Conservation (phyloP, 2,888 invertebrate genomes). For the Sisyra terminalis region DNA sequence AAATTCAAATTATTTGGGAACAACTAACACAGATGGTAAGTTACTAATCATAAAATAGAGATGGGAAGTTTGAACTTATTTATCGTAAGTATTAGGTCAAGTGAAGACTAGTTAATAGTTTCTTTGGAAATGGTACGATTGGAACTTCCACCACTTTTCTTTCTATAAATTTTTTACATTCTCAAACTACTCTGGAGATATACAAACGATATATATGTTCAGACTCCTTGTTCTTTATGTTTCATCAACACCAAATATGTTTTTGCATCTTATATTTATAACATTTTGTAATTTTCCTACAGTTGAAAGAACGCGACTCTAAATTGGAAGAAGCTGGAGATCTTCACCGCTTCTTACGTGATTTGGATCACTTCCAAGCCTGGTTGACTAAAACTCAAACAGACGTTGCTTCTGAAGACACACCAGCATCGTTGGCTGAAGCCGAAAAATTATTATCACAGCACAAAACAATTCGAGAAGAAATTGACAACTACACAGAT, state of each 20-base stretch:
- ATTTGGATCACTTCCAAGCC: slow-evolving; percentile 98
- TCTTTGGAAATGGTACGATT: too few relatives aligned
- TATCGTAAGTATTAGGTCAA: too few relatives aligned
- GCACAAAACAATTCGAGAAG: slow-evolving; percentile 96
- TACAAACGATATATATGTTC: too few relatives aligned
- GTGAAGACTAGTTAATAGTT: too few relatives aligned
- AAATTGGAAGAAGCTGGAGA: slow-evolving; percentile 98
- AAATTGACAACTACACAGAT: slow-evolving; percentile 97
- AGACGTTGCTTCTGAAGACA: slow-evolving; percentile 96
- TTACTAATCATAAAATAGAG: not conserved
- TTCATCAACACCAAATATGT: not conserved
- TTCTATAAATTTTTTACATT: too few relatives aligned
- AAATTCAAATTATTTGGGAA: slow-evolving; percentile 92
- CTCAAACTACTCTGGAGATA: too few relatives aligned
- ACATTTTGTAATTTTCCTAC: slow-evolving; percentile 12
- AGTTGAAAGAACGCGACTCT: slow-evolving; percentile 93
- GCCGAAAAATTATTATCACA: slow-evolving; percentile 94
- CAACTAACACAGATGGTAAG: slow-evolving; percentile 83
- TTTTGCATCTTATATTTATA: not conserved
- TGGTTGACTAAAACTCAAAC: slow-evolving; percentile 99
- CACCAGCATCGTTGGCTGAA: slow-evolving; percentile 81
- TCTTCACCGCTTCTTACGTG: slow-evolving; percentile 91
- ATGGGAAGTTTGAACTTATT: not conserved
- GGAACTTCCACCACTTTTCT: too few relatives aligned
- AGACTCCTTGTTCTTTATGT: not conserved